phyloP scores from a whole-genome alignment of 2,888 invertebrate genomes.

The Trachelus troglodyta region DNA sequence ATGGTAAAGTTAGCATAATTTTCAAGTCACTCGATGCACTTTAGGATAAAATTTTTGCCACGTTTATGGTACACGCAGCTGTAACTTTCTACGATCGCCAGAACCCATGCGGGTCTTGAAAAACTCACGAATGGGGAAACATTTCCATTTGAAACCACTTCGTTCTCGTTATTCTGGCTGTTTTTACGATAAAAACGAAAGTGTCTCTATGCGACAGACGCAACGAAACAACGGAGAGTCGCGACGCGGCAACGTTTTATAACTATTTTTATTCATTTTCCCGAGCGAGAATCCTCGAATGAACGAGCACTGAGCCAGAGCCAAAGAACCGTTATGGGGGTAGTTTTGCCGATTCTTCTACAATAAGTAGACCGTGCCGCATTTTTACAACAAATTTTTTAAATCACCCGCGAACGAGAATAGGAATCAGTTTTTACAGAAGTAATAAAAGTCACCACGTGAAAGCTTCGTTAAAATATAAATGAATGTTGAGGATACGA shows the following conservation, averaged over 20 bases:
- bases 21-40: background rate
- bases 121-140: background rate
- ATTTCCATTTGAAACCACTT: conserved; percentile 15
- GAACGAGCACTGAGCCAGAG: too few species aligned
- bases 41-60: background rate
- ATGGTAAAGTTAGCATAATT: background rate
- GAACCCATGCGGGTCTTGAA: background rate
- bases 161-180: conserved; percentile 23
- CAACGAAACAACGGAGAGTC: background rate
- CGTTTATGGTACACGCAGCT: background rate
- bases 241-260: background rate
- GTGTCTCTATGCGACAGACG: background rate
- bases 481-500: background rate
- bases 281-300: background rate
- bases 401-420: background rate
- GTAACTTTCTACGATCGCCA: background rate
- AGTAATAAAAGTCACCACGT: background rate
- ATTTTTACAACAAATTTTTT: background rate
- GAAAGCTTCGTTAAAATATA: background rate
- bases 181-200: background rate
- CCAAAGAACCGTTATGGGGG: background rate
- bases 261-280: background rate
- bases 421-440: background rate
- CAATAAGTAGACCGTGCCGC: background rate
- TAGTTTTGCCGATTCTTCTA: background rate